These are phyloP conservation scores for Erebia aethiops DNA, from an alignment of 2,888 invertebrate genomes.

Conservation along the genomic window DNA sequence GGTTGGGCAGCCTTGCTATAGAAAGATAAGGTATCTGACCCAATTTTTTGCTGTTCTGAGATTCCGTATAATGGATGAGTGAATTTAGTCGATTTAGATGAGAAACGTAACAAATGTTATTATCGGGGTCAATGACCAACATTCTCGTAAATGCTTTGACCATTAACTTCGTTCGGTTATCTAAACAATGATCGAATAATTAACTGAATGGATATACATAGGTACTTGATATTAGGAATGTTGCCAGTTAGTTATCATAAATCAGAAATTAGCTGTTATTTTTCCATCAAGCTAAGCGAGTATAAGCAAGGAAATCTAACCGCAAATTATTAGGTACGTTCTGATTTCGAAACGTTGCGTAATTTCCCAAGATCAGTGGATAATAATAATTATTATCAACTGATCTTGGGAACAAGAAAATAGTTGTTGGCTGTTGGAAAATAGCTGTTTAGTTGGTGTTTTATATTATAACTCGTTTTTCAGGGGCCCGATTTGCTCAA, in stretches of 20 bases:
- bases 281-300: neutral
- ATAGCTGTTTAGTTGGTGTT: neutral
- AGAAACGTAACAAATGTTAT: neutral
- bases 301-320: neutral
- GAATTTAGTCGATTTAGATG: neutral
- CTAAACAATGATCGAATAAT: slow-evolving; percentile 15
- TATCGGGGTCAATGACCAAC: slow-evolving; percentile 15
- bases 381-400: too few species aligned
- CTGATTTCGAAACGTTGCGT: too few species aligned
- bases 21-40: slow-evolving; percentile 24
- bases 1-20: neutral
- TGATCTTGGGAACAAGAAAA: too few species aligned
- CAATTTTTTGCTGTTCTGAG: slow-evolving; percentile 1
- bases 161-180: slow-evolving; percentile 17
- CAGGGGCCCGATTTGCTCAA: slow-evolving; percentile 76
- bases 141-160: slow-evolving; percentile 15
- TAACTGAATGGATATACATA: neutral
- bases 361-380: too few species aligned
- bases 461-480: slow-evolving; percentile 37
- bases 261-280: neutral
- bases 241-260: neutral
- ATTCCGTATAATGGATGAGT: slow-evolving; percentile 18
- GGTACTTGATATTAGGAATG: slow-evolving; percentile 7
- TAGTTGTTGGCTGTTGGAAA: too few species aligned
- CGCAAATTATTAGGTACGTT: too few species aligned